These are phyloP conservation scores for Nomada fucata DNA, from an alignment of 2,888 invertebrate species.

Conservation along the genomic window DNA sequence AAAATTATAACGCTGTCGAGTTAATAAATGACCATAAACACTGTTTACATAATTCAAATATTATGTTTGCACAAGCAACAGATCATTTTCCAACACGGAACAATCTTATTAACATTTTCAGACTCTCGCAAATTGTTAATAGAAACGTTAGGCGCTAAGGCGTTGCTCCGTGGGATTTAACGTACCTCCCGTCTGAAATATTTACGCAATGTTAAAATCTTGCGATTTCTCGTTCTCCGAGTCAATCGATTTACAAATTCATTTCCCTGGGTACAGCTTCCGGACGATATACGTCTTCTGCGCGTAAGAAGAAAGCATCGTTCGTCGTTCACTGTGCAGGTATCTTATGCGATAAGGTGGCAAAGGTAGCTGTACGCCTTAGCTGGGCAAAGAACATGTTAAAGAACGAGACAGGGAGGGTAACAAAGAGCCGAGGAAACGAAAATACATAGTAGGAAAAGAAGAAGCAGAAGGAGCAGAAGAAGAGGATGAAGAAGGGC, in stretches of 20 bases:
- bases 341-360: not conserved
- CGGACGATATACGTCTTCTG: not conserved
- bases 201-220: no score
- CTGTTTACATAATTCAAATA: no score
- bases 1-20: no score
- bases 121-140: no score
- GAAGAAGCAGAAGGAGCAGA: not conserved
- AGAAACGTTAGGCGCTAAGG: no score
- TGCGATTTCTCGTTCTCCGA: not conserved
- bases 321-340: slow-evolving; percentile 15
- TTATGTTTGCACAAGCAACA: no score
- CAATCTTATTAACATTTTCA: no score
- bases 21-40: no score
- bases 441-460: no score
- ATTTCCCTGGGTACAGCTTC: slow-evolving; percentile 26
- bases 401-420: not conserved
- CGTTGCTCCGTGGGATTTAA: no score
- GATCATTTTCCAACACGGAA: no score
- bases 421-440: not conserved
- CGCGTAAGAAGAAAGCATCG: not conserved
- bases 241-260: slow-evolving; percentile 42
- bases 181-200: no score
- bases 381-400: slow-evolving; percentile 1
- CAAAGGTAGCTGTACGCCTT: not conserved
- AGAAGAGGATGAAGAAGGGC: not conserved